A percentile compares a stretch with the other conserved stretches of the same genome.
phyloP scores from a whole-genome alignment of 2,113 vertebrate genomes.

The Onychostruthus taczanowskii region DNA sequence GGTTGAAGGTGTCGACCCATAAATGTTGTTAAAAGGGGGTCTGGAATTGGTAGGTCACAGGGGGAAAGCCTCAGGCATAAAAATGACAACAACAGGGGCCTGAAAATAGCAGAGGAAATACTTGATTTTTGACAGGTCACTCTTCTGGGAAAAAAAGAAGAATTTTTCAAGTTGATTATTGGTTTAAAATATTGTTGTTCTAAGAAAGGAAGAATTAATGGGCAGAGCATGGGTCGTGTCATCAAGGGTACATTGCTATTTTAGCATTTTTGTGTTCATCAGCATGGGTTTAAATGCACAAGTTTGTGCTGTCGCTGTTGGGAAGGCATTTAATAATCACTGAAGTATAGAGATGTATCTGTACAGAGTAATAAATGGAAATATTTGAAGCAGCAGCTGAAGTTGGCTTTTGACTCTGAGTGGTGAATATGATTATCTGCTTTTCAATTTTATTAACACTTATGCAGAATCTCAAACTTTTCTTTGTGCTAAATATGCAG shows the following conservation, averaged over 20 bases:
- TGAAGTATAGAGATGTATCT: not conserved
- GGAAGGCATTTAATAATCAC: not conserved
- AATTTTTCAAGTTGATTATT: not conserved
- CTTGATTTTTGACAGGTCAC: not conserved
- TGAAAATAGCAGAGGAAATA: not conserved
- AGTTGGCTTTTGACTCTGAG: not conserved
- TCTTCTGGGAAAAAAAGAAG: not conserved
- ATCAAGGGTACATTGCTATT: not conserved
- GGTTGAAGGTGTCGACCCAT: not conserved
- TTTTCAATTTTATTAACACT: not conserved
- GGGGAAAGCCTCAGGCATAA: not conserved
- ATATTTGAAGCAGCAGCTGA: not conserved
- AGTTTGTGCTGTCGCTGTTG: not conserved
- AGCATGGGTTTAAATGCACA: not conserved
- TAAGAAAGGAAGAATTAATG: not conserved
- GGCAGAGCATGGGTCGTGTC: fast-evolving
- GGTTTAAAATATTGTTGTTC: not conserved
- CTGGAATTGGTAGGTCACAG: not conserved
- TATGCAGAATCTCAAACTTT: not conserved
- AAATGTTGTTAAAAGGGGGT: not conserved
- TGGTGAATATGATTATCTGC: not conserved
- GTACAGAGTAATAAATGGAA: not conserved
- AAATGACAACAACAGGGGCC: not conserved
- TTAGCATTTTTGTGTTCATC: not conserved
- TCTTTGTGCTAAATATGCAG: not conserved